These are phyloP conservation scores for Illadopsis cleaveri DNA, from an alignment of 2,113 vertebrate species.

Conservation along the genomic window DNA sequence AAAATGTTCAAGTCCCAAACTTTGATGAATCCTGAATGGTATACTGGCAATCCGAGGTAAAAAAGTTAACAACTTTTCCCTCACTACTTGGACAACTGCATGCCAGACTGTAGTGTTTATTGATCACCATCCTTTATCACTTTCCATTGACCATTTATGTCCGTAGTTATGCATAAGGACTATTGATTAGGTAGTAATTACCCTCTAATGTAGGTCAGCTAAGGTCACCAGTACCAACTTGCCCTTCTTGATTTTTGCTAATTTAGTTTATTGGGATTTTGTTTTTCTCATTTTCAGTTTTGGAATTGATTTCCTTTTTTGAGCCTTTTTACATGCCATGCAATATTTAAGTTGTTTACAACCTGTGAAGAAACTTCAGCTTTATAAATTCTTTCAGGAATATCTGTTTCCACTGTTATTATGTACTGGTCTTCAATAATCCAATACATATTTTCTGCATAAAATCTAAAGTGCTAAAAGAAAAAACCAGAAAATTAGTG, in stretches of 20 bases:
- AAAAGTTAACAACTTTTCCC: neutral
- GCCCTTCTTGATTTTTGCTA: conserved; percentile 70
- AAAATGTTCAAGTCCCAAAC: neutral
- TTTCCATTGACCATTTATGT: conserved; percentile 64
- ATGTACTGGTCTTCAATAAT: neutral
- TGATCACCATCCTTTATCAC: conserved; percentile 67
- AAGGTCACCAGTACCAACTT: conserved; percentile 47
- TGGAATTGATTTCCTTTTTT: conserved; percentile 39
- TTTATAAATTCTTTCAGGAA: neutral
- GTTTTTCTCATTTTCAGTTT: conserved; percentile 65
- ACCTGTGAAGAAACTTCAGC: neutral
- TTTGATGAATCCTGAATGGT: neutral
- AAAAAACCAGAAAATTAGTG: neutral
- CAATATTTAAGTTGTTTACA: conserved; percentile 45
- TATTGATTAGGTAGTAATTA: conserved; percentile 71
- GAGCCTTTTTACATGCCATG: neutral
- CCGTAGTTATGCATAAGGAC: conserved; percentile 60
- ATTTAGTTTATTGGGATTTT: conserved; percentile 75
- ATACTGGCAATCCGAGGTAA: neutral
- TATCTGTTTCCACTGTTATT: neutral
- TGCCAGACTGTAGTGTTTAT: conserved; percentile 51
- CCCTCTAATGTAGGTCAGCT: conserved; percentile 69
- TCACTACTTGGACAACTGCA: neutral
- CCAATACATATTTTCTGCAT: neutral
- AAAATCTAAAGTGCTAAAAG: neutral